Conservation (phyloP, 2,113 vertebrate species). For the Craseonycteris thonglongyai region DNA sequence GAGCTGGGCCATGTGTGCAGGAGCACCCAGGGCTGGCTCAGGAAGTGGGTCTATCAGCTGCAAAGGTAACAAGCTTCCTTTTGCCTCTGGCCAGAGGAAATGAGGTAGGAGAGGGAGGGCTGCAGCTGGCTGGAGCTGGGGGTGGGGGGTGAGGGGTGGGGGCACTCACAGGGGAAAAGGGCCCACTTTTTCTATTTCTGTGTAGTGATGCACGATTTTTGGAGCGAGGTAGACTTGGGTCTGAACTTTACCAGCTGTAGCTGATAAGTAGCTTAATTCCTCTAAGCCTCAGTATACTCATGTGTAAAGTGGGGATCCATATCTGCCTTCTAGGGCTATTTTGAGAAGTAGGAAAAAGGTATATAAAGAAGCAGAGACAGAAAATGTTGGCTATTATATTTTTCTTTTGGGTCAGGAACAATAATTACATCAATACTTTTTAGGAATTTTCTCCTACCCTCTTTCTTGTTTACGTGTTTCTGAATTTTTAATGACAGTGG, state of each 20-base stretch:
- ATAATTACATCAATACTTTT: not conserved
- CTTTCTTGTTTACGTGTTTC: not conserved
- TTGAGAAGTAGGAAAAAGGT: not conserved
- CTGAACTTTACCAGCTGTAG: not conserved
- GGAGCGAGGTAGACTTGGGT: not conserved
- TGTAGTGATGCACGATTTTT: not conserved
- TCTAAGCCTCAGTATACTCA: not conserved
- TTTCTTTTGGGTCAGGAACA: not conserved
- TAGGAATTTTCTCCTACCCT: not conserved
- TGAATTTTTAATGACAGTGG: not conserved
- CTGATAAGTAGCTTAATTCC: not conserved
- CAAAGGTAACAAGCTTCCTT: slow-evolving; percentile 67
- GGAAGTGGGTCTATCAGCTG: slow-evolving; percentile 65
- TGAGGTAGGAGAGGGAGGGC: not conserved
- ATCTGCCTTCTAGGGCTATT: not conserved
- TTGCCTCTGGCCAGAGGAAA: slow-evolving; percentile 74
- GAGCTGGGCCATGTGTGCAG: slow-evolving; percentile 49
- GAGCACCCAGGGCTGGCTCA: slow-evolving; percentile 76
- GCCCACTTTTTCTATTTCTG: not conserved
- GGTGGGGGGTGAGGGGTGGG: not conserved
- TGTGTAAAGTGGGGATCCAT: not conserved
- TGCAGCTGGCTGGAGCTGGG: not conserved
- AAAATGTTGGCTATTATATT: not conserved
- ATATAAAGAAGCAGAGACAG: not conserved
- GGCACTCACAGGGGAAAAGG: not conserved